phyloP scores from a whole-genome alignment of 2,797 vertebrate species.

The Leuciscus waleckii region DNA sequence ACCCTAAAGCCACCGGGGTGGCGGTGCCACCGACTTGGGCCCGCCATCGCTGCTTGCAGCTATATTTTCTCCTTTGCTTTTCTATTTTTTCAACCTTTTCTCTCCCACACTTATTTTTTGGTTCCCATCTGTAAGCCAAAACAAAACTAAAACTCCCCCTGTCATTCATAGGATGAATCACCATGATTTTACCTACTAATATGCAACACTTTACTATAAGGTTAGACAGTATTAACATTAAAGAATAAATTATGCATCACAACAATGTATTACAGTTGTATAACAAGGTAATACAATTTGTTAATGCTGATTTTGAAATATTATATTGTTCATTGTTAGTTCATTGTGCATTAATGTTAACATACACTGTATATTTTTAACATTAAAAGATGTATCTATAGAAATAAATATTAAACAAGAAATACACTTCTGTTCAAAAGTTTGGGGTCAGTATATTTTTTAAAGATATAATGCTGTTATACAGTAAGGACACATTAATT shows the following conservation, averaged over 20 bases:
- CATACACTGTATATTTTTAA: background rate
- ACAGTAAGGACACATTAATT: background rate
- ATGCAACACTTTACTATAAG: background rate
- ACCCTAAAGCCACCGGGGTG: too few species aligned
- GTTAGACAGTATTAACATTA: background rate
- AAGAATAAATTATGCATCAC: background rate
- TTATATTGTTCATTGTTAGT: background rate
- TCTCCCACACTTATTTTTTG: constrained; percentile 42
- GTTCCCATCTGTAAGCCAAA: constrained; percentile 30
- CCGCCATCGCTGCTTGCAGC: too few species aligned
- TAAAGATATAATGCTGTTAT: too few species aligned
- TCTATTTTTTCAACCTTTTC: constrained; percentile 21
- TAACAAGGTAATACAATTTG: background rate
- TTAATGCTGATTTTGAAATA: background rate
- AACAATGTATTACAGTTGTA: background rate
- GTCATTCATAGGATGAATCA: background rate
- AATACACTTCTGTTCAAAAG: background rate
- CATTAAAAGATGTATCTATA: background rate
- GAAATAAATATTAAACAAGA: background rate
- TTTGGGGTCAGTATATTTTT: background rate
- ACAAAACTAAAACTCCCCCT: constrained; percentile 11
- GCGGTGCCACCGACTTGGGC: too few species aligned
- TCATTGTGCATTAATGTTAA: background rate
- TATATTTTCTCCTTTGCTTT: constrained; percentile 12
- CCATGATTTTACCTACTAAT: background rate